Percentiles rank a stretch among this genome's conserved stretches.
These are phyloP conservation scores for Acipenser oxyrinchus DNA, from an alignment of 2,797 vertebrate species.

Conservation along the genomic window DNA sequence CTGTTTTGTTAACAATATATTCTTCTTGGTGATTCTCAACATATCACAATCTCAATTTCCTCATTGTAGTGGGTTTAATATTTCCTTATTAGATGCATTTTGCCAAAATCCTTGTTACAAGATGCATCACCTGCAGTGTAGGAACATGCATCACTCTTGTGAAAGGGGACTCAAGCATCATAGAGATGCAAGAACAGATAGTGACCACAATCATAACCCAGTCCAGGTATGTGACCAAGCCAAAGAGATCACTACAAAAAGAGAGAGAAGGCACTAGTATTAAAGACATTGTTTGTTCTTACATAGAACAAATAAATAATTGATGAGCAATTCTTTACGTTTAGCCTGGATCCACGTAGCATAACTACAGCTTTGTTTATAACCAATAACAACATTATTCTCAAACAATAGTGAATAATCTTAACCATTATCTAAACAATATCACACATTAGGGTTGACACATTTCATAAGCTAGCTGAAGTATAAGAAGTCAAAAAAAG, in stretches of 20 bases:
- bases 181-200: conserved; percentile 97
- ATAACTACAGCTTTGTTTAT: neutral
- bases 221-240: conserved; percentile 95
- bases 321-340: neutral
- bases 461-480: neutral
- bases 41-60: too few relatives aligned
- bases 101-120: too few relatives aligned
- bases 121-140: conserved; percentile 79
- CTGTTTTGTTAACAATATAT: too few relatives aligned
- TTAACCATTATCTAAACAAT: conserved; percentile 29
- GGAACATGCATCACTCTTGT: conserved; percentile 94
- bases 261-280: neutral
- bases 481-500: conserved; percentile 11
- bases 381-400: conserved; percentile 19
- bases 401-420: conserved; percentile 30
- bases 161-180: conserved; percentile 98
- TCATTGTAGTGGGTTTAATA: too few relatives aligned
- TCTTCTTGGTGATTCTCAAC: too few relatives aligned
- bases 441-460: neutral
- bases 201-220: conserved; percentile 99
- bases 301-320: conserved; percentile 19
- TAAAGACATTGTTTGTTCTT: neutral
- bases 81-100: too few relatives aligned
- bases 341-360: conserved; percentile 17
- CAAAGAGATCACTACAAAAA: conserved; percentile 79